Evolutionary conservation across 2,888 invertebrate species (phyloP), one percentile per base, ranked within the genome.

Genomic region (Acrobasis repandana): DNA sequence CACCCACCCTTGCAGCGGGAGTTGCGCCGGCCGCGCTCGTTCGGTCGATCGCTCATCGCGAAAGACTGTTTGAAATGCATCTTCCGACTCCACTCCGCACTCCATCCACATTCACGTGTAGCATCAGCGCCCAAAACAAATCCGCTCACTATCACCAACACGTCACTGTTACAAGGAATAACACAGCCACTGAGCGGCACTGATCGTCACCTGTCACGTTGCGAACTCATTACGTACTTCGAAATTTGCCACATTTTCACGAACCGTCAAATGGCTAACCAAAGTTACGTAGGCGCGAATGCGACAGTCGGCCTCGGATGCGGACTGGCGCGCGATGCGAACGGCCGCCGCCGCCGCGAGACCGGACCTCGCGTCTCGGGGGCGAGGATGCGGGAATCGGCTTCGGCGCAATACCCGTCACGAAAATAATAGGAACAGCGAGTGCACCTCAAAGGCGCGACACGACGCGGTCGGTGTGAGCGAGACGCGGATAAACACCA

Each of bases 401-500:
- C 88, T 92, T 91, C 89, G 90, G 91, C 92, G 92, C 91, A 90
- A 90, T 90, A 90, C 91, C 90, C 90, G 91, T 91, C 91, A 92
- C 91, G 90, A 92, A 92, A 92, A 92, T 92, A 92, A 92, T 92
- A 90, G 91, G 91, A 92, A 90, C 90, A 85, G 86, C 83, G 90
- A 92, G 90, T 92, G 92, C 92, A 92, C 91, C 92, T 91, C 89
- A 85, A 86, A 93, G 93, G 90, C 92, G 88, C 90, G 91, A 88
- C 87, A 80, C 89, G 88, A 82, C 88, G 87, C 88, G 89, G 86
- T 87, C 91, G 91, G 91, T 90, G 91, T 79, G 90, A 90, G 91
- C 90, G 91, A 91, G 91, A 91, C 90, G 92, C 89, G 91, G 89
- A 90, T 91, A 91, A 91, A 91, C 90, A 91, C 90, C 90, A 90